Conservation (phyloP, 30 jellyfish, hydroid and myxozoan species). For the Morbakka virulenta region DNA sequence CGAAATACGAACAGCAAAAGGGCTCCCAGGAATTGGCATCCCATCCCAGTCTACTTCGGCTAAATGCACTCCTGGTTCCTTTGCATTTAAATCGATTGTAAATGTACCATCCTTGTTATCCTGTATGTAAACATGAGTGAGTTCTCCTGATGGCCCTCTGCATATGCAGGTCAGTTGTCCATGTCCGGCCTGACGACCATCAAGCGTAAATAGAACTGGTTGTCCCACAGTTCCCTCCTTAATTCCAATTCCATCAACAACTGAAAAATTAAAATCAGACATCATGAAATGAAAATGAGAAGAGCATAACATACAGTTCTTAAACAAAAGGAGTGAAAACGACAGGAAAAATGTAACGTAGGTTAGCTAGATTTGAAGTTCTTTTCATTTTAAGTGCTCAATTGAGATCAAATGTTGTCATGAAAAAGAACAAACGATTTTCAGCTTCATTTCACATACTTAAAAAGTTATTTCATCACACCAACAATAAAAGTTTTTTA, state of each 20-base stretch:
- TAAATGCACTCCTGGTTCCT: constrained; percentile 91
- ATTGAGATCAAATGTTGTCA: too few species aligned
- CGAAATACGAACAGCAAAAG: constrained; percentile 89
- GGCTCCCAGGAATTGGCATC: constrained; percentile 94
- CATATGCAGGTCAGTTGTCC: constrained; percentile 88
- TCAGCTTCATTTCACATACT: too few species aligned
- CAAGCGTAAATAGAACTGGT: constrained; percentile 91
- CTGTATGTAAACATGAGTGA: constrained; percentile 72
- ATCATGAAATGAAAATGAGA: not conserved
- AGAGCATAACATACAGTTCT: too few species aligned
- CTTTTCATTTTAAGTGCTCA: too few species aligned
- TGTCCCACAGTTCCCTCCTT: constrained; percentile 96
- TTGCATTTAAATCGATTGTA: constrained; percentile 93
- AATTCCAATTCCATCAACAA: constrained; percentile 81
- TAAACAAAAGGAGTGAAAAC: too few species aligned
- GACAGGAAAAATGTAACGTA: too few species aligned
- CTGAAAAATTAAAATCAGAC: constrained; percentile 4
- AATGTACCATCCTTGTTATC: constrained; percentile 96
- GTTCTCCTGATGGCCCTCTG: constrained; percentile 78
- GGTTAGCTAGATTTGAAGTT: too few species aligned
- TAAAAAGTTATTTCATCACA: too few species aligned
- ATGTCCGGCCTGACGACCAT: constrained; percentile 95
- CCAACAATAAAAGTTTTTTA: too few species aligned
- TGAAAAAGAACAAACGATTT: too few species aligned
- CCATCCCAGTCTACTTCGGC: constrained; percentile 99